A percentile compares a stretch with the other conserved stretches of the same genome.
phyloP scores from a whole-genome alignment of 2,113 vertebrate species.

The Esox niger region DNA sequence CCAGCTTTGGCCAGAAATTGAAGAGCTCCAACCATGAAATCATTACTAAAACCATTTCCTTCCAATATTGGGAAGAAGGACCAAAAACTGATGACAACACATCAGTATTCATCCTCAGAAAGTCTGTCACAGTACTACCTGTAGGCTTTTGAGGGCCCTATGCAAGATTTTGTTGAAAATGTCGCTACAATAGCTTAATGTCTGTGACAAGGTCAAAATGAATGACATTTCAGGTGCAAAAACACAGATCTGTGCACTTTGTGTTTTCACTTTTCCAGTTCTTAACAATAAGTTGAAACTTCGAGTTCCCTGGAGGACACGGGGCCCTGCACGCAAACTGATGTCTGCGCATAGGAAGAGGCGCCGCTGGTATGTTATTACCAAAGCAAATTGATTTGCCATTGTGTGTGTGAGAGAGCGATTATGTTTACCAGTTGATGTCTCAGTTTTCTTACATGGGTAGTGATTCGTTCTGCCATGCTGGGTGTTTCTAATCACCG shows the following conservation, averaged over 20 bases:
- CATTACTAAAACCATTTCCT: background rate
- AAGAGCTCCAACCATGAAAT: background rate
- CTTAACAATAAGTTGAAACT: no score
- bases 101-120: background rate
- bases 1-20: background rate
- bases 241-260: no score
- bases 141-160: no score
- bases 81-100: background rate
- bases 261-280: no score
- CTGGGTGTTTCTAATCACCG: slow-evolving; percentile 46
- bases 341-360: no score
- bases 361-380: background rate
- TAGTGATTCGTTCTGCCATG: slow-evolving; percentile 15
- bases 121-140: no score
- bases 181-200: no score
- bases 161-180: no score
- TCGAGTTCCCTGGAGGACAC: no score
- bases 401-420: background rate
- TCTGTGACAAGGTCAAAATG: no score
- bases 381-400: background rate
- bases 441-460: background rate
- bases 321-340: no score
- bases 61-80: background rate
- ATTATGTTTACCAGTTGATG: background rate
- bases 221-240: no score